Conservation (phyloP, 2,113 vertebrate species). For the Castor canadensis region DNA sequence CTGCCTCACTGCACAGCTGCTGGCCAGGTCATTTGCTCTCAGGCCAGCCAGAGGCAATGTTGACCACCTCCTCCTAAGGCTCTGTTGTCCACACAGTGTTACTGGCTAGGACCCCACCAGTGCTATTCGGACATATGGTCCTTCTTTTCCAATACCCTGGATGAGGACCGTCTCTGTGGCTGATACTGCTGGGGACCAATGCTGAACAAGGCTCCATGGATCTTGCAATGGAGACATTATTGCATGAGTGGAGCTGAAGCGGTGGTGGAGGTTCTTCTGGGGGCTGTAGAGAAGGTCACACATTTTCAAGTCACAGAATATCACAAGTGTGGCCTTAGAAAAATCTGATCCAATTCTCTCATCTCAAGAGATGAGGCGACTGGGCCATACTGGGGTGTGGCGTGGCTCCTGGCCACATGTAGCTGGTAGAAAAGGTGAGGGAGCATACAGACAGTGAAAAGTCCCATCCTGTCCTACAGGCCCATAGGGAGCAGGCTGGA, state of each 20-base stretch:
- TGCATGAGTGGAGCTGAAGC: background rate
- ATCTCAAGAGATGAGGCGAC: background rate
- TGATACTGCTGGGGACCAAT: accelerated
- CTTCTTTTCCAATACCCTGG: background rate
- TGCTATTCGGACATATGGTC: background rate
- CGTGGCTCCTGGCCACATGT: background rate
- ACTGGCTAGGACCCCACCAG: background rate
- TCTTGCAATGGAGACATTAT: background rate
- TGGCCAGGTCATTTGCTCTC: too few species aligned
- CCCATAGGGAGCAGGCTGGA: background rate
- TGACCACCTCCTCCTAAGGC: background rate
- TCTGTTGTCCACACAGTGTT: accelerated
- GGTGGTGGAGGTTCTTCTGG: background rate
- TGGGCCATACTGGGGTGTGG: background rate
- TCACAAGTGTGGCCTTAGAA: background rate
- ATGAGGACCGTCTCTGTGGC: background rate
- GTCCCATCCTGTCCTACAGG: background rate
- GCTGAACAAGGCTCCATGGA: background rate
- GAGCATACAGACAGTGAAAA: accelerated
- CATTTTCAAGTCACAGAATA: background rate
- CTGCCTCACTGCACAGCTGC: background rate
- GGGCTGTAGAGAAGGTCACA: background rate
- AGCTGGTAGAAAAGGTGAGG: background rate
- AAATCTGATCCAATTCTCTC: background rate
- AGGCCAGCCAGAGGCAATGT: background rate